These are phyloP conservation scores for Columba janthina DNA, from an alignment of 2,113 vertebrate species.

Conservation along the genomic window DNA sequence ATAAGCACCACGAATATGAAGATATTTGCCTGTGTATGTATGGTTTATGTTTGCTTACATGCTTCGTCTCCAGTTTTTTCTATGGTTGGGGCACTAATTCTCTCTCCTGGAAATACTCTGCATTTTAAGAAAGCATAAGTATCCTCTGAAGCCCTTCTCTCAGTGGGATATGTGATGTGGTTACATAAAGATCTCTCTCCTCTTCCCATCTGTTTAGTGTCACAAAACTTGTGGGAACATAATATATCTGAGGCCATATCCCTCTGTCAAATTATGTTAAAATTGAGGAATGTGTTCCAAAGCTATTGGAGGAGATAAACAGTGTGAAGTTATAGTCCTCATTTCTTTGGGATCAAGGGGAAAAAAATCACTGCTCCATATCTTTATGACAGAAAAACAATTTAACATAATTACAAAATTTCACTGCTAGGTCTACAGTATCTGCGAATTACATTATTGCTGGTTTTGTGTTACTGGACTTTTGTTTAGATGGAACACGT, in stretches of 20 bases:
- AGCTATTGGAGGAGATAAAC: background rate
- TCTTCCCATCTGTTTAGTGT: conserved; percentile 44
- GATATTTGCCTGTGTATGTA: background rate
- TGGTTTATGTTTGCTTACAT: background rate
- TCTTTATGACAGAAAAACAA: background rate
- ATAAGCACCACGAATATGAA: background rate
- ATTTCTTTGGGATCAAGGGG: background rate
- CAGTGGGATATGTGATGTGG: background rate
- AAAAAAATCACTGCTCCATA: background rate
- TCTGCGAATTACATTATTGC: background rate
- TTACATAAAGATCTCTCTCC: conserved; percentile 16
- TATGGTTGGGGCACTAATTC: background rate
- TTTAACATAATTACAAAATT: background rate
- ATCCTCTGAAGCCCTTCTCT: background rate
- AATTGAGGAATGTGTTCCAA: background rate
- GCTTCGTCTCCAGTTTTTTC: background rate
- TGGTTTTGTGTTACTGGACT: background rate
- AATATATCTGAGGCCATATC: background rate
- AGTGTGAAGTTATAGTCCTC: background rate
- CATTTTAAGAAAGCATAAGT: background rate
- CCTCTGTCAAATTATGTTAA: conserved; percentile 14
- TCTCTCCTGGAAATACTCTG: background rate
- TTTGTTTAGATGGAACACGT: background rate
- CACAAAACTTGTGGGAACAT: conserved; percentile 12
- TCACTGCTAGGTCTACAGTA: background rate